These are phyloP conservation scores for Chalcosyrphus nemorum DNA, from an alignment of 2,888 invertebrate genomes.

Conservation along the genomic window DNA sequence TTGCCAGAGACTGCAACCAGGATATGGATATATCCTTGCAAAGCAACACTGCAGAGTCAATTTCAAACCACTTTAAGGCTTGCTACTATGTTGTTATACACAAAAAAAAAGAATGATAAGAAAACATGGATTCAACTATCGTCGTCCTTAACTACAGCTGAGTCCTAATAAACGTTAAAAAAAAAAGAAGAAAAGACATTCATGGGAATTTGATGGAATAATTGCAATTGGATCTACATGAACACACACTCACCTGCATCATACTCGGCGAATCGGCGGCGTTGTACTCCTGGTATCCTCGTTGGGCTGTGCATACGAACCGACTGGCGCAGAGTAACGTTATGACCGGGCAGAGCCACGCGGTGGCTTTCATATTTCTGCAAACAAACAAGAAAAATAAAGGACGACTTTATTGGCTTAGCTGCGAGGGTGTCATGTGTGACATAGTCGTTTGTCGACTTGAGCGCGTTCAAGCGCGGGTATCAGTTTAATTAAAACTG, in stretches of 20 bases:
- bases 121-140: neutral
- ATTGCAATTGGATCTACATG: conserved; percentile 22
- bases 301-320: conserved; percentile 80
- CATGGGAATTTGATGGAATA: conserved; percentile 11
- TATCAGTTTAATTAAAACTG: conserved; percentile 53
- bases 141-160: neutral
- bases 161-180: conserved; percentile 16
- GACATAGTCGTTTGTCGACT: neutral
- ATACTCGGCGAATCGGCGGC: conserved; percentile 77
- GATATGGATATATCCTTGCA: conserved; percentile 8
- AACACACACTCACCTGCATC: conserved; percentile 78
- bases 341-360: conserved; percentile 82
- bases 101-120: neutral
- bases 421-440: neutral
- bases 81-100: neutral
- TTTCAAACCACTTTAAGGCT: conserved; percentile 33
- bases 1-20: neutral
- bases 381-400: conserved; percentile 59
- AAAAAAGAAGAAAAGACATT: neutral
- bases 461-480: conserved; percentile 1
- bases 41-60: conserved; percentile 8
- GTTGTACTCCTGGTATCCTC: conserved; percentile 79
- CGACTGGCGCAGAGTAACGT: conserved; percentile 80
- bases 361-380: conserved; percentile 81
- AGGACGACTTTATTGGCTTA: neutral